Base-by-base conservation (phyloP, 2,113 vertebrate genomes). In the Eira barbara region DNA sequence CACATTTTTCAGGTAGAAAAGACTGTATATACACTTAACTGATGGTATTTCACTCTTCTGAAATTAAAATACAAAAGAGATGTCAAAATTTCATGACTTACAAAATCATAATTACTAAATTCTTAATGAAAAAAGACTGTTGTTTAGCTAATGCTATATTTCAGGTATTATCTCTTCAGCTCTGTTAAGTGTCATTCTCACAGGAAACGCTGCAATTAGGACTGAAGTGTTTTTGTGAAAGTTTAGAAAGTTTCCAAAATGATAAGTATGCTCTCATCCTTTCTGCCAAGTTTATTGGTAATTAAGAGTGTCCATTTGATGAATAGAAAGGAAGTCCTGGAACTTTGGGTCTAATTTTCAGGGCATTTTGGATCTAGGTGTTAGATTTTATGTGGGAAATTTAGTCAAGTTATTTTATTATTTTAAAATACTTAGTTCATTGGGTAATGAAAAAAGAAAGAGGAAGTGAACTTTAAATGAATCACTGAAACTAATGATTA, bases 101-200 rank as follows among this genome's bases (percentile, higher is more conserved):
- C 57, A 36, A 87, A 67, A 95, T 93, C 25, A 71, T 34, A 69
- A 84, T 73, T 93, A 92, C 11, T 25, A 61, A 74, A 45, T 91
- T 95, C 65, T 91, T 52, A 78, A 34, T 91, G 67, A 97, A 59
- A 86, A 84, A 96, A 86, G 27, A 31, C 93, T 96, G 78, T 82
- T 98, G 79, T 82, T 98, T 98, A 97, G 96, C 63, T 21, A 95
- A 89, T 71, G 86, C 67, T 96, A 6, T 96, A 96, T 73, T 98
- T 98, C 89, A 97, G 85, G 57, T 95, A 92, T 94, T 89, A 21
- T 85, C 76, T 93, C 42, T 93, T 96, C 85, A 39, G 34, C 84
- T 78, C 93, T 94, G 61, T 74, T 55, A 91, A 94, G 25, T 95
- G 57, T 98, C 73, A 84, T 25, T 97, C 65, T 36, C 55, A 94